Percentiles rank a stretch among this genome's conserved stretches.
Conservation (phyloP, 2,888 invertebrate species). For the Eilema depressum region DNA sequence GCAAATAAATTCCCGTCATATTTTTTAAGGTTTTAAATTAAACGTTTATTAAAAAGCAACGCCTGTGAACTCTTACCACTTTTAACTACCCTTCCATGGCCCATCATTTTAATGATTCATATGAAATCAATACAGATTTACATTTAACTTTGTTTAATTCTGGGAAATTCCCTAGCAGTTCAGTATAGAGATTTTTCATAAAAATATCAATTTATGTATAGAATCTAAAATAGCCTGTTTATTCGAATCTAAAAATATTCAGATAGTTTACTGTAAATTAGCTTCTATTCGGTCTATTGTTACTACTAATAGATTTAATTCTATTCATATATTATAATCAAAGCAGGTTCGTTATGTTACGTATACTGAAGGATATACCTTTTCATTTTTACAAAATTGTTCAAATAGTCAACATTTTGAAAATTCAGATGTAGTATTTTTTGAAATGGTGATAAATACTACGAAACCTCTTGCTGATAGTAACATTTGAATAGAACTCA, state of each 20-base stretch:
- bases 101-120: slow-evolving; percentile 45
- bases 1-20: slow-evolving; percentile 26
- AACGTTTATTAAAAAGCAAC: slow-evolving; percentile 35
- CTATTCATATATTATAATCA: slow-evolving; percentile 47
- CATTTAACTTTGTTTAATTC: slow-evolving; percentile 48
- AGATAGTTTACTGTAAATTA: slow-evolving; percentile 60
- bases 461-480: slow-evolving; percentile 13
- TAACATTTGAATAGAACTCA: slow-evolving; percentile 49
- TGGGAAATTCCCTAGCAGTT: slow-evolving; percentile 49
- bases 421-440: background rate
- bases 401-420: background rate
- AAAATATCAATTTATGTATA: slow-evolving; percentile 60
- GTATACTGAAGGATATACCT: slow-evolving; percentile 37
- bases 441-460: slow-evolving; percentile 13
- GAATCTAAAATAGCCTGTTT: slow-evolving; percentile 61
- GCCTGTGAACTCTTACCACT: slow-evolving; percentile 62
- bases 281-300: slow-evolving; percentile 71
- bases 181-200: slow-evolving; percentile 55
- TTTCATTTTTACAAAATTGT: slow-evolving; percentile 36
- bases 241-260: slow-evolving; percentile 59
- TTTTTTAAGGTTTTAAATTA: slow-evolving; percentile 16
- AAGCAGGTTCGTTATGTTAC: slow-evolving; percentile 20
- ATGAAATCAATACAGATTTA: slow-evolving; percentile 71
- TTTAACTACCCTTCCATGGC: slow-evolving; percentile 55
- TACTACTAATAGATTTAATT: slow-evolving; percentile 47